Evolutionary conservation across 2,113 vertebrate species (phyloP).

Genomic region (Colaptes auratus): DNA sequence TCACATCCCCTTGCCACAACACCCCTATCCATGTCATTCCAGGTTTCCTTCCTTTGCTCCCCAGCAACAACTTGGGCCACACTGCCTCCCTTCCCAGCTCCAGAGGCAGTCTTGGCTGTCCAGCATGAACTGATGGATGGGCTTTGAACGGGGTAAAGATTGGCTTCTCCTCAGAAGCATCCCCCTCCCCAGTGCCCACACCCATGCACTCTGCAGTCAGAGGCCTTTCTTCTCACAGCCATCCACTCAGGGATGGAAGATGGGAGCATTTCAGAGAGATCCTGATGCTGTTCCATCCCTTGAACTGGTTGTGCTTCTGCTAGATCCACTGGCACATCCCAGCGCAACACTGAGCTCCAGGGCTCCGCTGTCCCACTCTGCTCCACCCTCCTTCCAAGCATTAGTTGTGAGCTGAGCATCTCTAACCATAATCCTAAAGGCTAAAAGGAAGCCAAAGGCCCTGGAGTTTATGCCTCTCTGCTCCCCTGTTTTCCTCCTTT

Average conservation of each 20-base stretch:
- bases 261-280: no score
- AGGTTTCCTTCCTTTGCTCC: not conserved
- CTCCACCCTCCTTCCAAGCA: not conserved
- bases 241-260: fast-evolving
- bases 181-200: not conserved
- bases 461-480: not conserved
- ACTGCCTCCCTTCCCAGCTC: not conserved
- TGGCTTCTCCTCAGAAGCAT: not conserved
- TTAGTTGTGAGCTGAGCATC: not conserved
- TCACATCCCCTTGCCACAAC: not conserved
- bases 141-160: not conserved
- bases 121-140: not conserved
- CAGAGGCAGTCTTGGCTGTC: not conserved
- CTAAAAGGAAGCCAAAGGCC: not conserved
- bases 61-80: not conserved
- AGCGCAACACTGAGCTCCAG: not conserved
- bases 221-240: not conserved
- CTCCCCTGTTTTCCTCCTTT: not conserved
- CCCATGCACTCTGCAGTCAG: not conserved
- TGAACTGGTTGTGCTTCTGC: not conserved
- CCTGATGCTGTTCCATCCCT: fast-evolving
- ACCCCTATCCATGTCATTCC: fast-evolving
- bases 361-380: not conserved
- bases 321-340: not conserved
- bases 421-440: not conserved